phyloP scores from a whole-genome alignment of 2,113 vertebrate species.

The Ammodytes dubius region DNA sequence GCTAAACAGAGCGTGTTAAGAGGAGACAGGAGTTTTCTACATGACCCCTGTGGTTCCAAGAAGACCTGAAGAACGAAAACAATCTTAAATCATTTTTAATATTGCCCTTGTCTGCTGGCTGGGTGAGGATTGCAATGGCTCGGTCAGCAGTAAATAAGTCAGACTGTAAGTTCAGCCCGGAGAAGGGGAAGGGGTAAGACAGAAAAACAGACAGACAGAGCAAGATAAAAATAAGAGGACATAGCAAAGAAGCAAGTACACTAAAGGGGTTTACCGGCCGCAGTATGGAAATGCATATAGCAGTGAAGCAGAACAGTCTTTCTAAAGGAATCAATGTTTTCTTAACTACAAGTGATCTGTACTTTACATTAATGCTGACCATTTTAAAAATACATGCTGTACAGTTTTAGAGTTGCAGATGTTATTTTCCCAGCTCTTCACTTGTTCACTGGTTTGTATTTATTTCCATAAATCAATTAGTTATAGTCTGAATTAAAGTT shows the following conservation, averaged over 20 bases:
- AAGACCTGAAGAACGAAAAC: conserved; percentile 30
- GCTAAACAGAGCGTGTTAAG: conserved; percentile 29
- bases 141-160: conserved; percentile 23
- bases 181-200: not conserved
- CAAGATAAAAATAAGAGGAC: not conserved
- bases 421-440: not conserved
- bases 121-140: not conserved
- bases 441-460: not conserved
- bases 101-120: conserved; percentile 43
- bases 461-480: not conserved
- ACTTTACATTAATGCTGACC: not conserved
- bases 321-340: no score
- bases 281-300: not conserved
- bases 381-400: not conserved
- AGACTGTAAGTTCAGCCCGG: conserved; percentile 1
- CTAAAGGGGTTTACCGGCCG: not conserved
- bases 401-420: not conserved
- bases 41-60: not conserved
- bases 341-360: not conserved
- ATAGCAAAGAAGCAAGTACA: not conserved
- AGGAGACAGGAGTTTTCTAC: conserved; percentile 19
- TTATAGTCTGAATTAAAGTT: not conserved
- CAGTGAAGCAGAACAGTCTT: not conserved
- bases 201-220: not conserved
- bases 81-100: conserved; percentile 32